Percentiles rank a stretch among this genome's conserved stretches.
Evolutionary conservation across 2,888 invertebrate species (phyloP).

Genomic region (Cyrtodaria siliqua): DNA sequence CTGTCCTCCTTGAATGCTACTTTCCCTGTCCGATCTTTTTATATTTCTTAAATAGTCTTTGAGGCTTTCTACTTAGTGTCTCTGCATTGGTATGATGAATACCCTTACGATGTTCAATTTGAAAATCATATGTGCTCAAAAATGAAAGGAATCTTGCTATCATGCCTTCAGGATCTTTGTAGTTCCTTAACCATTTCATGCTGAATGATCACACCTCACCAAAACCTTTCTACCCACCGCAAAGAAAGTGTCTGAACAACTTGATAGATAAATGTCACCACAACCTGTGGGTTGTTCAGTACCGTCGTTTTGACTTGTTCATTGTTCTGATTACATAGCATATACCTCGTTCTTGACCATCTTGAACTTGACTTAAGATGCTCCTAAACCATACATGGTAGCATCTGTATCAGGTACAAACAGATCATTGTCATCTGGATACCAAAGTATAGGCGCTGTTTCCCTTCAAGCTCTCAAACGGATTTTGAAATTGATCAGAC

Average conservation of each 20-base stretch:
- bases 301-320: neutral
- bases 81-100: too few species aligned
- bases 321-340: slow-evolving; percentile 19
- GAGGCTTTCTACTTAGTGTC: too few species aligned
- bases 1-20: too few species aligned
- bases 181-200: slow-evolving; percentile 46
- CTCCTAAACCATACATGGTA: slow-evolving; percentile 10
- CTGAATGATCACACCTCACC: slow-evolving; percentile 12
- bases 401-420: slow-evolving; percentile 35
- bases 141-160: neutral
- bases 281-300: neutral
- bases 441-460: slow-evolving; percentile 20
- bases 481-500: neutral
- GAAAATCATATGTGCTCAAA: slow-evolving; percentile 4
- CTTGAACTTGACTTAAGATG: slow-evolving; percentile 14
- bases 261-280: slow-evolving; percentile 1
- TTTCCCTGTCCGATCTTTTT: too few species aligned
- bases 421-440: slow-evolving; percentile 2
- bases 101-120: neutral
- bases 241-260: slow-evolving; percentile 8
- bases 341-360: slow-evolving; percentile 14
- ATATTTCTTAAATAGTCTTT: too few species aligned
- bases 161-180: slow-evolving; percentile 50
- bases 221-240: slow-evolving; percentile 6
- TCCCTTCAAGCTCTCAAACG: slow-evolving; percentile 12